Evolutionary conservation across 2,888 invertebrate genomes (phyloP), one percentile per base, ranked within the genome.

Genomic region (Adelphocoris suturalis): DNA sequence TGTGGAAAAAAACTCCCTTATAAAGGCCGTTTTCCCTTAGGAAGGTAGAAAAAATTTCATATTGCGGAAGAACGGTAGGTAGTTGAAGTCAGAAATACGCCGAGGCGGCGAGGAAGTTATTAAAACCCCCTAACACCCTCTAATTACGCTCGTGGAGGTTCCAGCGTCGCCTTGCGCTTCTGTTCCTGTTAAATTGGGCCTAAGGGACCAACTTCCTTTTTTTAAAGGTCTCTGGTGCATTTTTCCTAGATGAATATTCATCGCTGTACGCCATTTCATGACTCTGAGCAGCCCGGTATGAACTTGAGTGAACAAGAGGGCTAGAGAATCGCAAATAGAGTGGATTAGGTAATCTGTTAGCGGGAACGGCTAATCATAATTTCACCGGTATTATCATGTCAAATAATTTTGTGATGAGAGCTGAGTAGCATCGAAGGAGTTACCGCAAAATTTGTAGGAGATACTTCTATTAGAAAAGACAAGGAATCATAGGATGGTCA

Each of bases 81-180:
- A 68, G 68, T 68, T 68, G 68, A 68, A 68, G 68, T 68, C 68
- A 68, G 68, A 68, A 68, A 68, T 68, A 23, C 68, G 23, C 23
- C 5, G 68, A 68, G 68, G 68, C 68, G 68, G 68, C 23, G 68
- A 68, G 68, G 68, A 68, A 68, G 68, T 68, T 68, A 68, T 68
- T 68, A 68, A 68, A 68, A 68, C 23, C 68, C 68, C 27, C 27
- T 68, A 68, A 68, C 68, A 68, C 68, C 68, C 68, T 68, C 68
- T 68, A 68, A 68, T 68, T 68, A 68, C 68, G 68, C 68, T 68
- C 68, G 23, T 61, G 61, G 19, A 61, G 61, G 61, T 9, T 19
- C 19, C 68, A 23, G 68, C 23, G 23, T 11, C 23, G 23, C 13
- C 23, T 19, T 19, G 27, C 68, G 68, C 68, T 68, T 68, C 68